Percentiles rank a stretch among this genome's conserved stretches.
Evolutionary conservation across 2,113 vertebrate genomes (phyloP).

Genomic region (Rhinichthys klamathensis): DNA sequence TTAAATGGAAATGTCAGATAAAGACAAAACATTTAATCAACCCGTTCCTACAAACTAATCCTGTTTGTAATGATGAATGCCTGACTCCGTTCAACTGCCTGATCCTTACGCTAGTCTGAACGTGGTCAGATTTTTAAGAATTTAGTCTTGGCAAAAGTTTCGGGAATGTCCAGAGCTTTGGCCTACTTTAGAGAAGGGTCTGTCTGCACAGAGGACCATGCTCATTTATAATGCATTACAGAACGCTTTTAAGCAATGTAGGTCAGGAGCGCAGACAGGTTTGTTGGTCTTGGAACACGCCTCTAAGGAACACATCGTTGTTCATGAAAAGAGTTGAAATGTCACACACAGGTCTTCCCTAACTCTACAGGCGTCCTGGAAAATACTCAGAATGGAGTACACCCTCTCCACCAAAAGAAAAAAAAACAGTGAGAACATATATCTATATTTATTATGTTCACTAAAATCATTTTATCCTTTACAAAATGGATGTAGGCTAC

Average conservation of each 20-base stretch:
- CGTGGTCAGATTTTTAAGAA: slow-evolving; percentile 17
- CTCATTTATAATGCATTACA: slow-evolving; percentile 53
- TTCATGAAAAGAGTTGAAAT: slow-evolving; percentile 29
- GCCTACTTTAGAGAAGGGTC: slow-evolving; percentile 34
- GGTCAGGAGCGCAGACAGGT: slow-evolving; percentile 19
- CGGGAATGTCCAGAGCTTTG: slow-evolving; percentile 18
- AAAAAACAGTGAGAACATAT: background rate
- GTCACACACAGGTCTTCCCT: slow-evolving; percentile 34
- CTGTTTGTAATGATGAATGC: slow-evolving; percentile 46
- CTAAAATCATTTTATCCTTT: too few relatives aligned
- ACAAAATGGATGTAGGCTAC: too few relatives aligned
- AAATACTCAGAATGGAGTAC: slow-evolving; percentile 10
- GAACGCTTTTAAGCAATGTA: slow-evolving; percentile 41
- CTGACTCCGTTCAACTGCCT: background rate
- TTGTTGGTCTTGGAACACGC: slow-evolving; percentile 27
- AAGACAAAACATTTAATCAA: slow-evolving; percentile 32
- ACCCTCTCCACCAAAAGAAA: background rate
- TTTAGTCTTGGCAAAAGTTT: slow-evolving; percentile 32
- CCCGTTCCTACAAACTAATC: slow-evolving; percentile 6
- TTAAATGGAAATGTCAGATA: slow-evolving; percentile 21
- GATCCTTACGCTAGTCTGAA: slow-evolving; percentile 20
- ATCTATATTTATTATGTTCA: too few relatives aligned
- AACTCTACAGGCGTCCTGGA: slow-evolving; percentile 22
- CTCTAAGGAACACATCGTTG: slow-evolving; percentile 23
- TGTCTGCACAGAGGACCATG: slow-evolving; percentile 15